Conservation (phyloP, 2,797 vertebrate genomes). For the Decapterus maruadsi region DNA sequence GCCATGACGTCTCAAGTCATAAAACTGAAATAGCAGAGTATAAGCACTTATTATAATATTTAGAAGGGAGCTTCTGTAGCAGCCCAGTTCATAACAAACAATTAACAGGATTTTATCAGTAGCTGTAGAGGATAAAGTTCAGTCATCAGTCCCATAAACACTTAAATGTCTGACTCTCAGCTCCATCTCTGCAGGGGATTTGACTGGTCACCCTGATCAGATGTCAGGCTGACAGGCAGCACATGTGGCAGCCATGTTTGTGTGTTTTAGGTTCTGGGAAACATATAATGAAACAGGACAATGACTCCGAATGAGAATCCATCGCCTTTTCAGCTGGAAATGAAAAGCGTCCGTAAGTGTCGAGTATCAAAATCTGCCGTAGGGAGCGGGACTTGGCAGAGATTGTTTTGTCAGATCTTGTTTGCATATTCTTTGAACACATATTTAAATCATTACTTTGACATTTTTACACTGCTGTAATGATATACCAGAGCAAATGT, state of each 20-base stretch:
- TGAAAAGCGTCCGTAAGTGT: background rate
- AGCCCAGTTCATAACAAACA: background rate
- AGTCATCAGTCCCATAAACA: conserved; percentile 24
- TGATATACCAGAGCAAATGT: background rate
- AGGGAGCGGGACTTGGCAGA: background rate
- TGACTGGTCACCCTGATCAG: conserved; percentile 35
- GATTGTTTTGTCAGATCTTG: background rate
- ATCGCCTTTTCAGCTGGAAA: background rate
- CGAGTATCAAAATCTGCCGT: background rate
- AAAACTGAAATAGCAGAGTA: conserved; percentile 21
- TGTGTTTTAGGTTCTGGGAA: conserved; percentile 18
- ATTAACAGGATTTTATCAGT: background rate
- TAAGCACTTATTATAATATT: conserved; percentile 13
- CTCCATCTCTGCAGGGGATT: conserved; percentile 37
- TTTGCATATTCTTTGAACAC: background rate
- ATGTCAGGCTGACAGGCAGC: conserved; percentile 36
- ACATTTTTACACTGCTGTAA: background rate
- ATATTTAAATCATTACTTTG: background rate
- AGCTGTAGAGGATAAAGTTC: conserved; percentile 19
- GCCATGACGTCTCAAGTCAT: conserved; percentile 27
- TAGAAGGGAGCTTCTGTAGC: background rate
- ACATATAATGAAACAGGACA: background rate
- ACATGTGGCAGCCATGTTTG: conserved; percentile 6
- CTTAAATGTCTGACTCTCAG: conserved; percentile 1
- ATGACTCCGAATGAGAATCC: background rate